Evolutionary conservation across 2,113 vertebrate genomes (phyloP).

Genomic region (Martes martes): DNA sequence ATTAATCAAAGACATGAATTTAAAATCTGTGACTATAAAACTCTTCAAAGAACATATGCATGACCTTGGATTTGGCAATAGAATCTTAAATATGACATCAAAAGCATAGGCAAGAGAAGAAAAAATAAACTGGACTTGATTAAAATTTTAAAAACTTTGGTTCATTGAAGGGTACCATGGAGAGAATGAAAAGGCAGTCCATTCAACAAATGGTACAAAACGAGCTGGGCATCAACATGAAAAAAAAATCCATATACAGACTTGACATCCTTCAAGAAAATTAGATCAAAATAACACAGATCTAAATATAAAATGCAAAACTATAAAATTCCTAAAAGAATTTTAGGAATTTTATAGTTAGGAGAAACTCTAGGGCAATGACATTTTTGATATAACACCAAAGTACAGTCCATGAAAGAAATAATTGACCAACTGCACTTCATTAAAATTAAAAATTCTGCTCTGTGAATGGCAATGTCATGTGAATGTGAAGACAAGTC

Average conservation of each 20-base stretch:
- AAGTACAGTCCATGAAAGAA: background rate
- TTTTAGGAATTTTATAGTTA: no score
- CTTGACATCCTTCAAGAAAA: background rate
- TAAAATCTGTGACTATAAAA: background rate
- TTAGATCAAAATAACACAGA: background rate
- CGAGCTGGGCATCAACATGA: background rate
- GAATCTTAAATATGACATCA: background rate
- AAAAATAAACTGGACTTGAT: background rate
- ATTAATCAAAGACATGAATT: background rate
- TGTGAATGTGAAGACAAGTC: background rate
- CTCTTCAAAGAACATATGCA: background rate
- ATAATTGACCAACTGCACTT: background rate
- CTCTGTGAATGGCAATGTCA: background rate
- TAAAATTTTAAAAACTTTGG: background rate
- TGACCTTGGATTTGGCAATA: background rate
- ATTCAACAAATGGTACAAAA: background rate
- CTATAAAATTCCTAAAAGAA: background rate
- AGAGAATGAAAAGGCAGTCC: background rate
- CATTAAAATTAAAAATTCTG: background rate
- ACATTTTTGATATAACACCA: background rate
- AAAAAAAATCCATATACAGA: background rate
- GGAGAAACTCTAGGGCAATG: background rate
- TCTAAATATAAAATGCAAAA: background rate
- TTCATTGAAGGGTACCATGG: background rate
- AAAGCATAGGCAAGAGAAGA: background rate